phyloP scores from a whole-genome alignment of 2,797 vertebrate species.

The Apodemus agrarius region DNA sequence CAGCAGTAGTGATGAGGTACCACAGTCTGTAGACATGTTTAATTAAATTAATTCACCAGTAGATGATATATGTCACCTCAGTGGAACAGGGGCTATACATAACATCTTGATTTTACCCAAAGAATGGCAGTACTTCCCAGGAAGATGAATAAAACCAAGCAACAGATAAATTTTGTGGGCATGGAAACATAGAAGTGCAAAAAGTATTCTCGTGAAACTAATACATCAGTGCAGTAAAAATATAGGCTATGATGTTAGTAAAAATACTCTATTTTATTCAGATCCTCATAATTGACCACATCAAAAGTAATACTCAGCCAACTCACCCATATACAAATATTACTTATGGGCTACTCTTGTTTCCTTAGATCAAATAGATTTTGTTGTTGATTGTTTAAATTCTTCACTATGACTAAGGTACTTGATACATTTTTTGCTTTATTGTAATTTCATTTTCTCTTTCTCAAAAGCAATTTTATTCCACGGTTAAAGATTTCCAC shows the following conservation, averaged over 20 bases:
- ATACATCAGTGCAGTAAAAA: not conserved
- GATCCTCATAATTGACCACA: not conserved
- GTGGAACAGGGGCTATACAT: not conserved
- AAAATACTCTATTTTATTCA: not conserved
- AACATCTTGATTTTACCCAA: not conserved
- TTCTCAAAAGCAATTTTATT: not conserved
- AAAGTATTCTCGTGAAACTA: not conserved
- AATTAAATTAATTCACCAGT: not conserved
- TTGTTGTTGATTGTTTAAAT: not conserved
- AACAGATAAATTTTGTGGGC: not conserved
- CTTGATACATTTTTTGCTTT: not conserved
- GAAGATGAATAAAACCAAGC: not conserved
- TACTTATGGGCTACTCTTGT: not conserved
- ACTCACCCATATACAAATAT: not conserved
- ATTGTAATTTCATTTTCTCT: not conserved
- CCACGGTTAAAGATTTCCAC: not conserved
- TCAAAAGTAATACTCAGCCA: not conserved
- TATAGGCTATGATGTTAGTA: not conserved
- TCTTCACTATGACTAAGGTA: not conserved
- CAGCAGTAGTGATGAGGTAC: too few species aligned
- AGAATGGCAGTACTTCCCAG: too few species aligned
- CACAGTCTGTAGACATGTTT: not conserved
- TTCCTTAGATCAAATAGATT: not conserved
- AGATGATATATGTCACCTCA: not conserved
- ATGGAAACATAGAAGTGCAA: not conserved